Conservation (phyloP, 2,888 invertebrate genomes). For the Eurois occulta region DNA sequence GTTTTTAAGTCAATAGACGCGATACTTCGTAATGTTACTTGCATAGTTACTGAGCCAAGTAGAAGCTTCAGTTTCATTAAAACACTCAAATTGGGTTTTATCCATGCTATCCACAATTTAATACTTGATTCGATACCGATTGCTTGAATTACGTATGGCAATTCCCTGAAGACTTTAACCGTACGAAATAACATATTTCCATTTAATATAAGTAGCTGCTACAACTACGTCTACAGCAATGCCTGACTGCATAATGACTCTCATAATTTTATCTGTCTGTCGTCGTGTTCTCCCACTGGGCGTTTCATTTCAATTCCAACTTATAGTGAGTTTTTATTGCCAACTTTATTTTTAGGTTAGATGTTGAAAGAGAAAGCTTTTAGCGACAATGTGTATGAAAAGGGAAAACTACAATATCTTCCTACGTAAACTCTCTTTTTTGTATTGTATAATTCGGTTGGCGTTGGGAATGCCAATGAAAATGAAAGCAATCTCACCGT, state of each 20-base stretch:
- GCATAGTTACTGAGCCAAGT: not conserved
- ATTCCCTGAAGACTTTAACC: not conserved
- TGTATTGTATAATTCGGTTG: constrained; percentile 46
- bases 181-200: not conserved
- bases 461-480: constrained; percentile 40
- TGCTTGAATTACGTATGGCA: too few relatives aligned
- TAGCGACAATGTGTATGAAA: constrained; percentile 18
- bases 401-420: constrained; percentile 23
- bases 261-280: constrained; percentile 2
- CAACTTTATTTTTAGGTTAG: constrained; percentile 11
- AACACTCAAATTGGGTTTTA: not conserved
- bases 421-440: constrained; percentile 23
- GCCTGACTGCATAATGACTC: not conserved
- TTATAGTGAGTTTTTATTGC: constrained; percentile 18
- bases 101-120: not conserved
- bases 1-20: not conserved
- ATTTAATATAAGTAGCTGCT: not conserved
- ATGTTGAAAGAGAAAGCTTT: constrained; percentile 22
- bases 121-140: not conserved
- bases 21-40: not conserved
- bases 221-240: not conserved
- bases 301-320: not conserved
- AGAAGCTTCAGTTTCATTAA: not conserved
- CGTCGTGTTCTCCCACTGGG: not conserved
- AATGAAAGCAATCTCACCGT: constrained; percentile 54